Conservation (phyloP, 2,888 invertebrate genomes). For the Epirrhoe tristata region DNA sequence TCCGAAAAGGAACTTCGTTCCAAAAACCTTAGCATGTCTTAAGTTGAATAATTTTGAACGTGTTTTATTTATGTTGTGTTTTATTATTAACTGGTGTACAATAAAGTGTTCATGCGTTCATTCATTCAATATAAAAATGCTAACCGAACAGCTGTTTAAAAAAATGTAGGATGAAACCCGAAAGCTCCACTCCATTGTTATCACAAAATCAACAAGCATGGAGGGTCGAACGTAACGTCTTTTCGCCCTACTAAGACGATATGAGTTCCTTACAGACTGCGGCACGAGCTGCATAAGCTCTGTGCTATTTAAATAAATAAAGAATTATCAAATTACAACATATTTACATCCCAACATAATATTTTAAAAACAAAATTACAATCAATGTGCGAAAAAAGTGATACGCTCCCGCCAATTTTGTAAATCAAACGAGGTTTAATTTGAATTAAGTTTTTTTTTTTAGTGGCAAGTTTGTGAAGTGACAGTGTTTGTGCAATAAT, state of each 20-base stretch:
- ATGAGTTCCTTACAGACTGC: conserved; percentile 79
- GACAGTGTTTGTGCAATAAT: conserved; percentile 53
- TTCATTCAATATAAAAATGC: too few species aligned
- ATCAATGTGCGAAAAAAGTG: conserved; percentile 3
- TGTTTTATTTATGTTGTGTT: too few species aligned
- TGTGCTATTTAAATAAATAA: conserved; percentile 46
- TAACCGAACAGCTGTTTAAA: conserved; percentile 36
- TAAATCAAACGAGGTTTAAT: conserved; percentile 52
- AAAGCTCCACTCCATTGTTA: conserved; percentile 55
- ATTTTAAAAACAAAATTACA: background rate
- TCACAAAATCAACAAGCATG: conserved; percentile 63
- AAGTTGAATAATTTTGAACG: too few species aligned
- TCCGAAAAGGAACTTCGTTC: too few species aligned
- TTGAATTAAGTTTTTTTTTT: conserved; percentile 25
- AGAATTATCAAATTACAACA: conserved; percentile 24
- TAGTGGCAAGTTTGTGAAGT: conserved; percentile 14
- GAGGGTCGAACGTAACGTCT: conserved; percentile 81
- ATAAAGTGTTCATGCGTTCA: too few species aligned
- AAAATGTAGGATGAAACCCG: conserved; percentile 33
- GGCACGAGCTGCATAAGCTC: conserved; percentile 59
- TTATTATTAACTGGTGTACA: too few species aligned
- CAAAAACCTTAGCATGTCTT: too few species aligned
- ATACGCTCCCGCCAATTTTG: conserved; percentile 58
- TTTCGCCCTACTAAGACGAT: conserved; percentile 72
- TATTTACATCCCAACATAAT: conserved; percentile 3